A percentile compares a stretch with the other conserved stretches of the same genome.
These are phyloP conservation scores for Amblyopsis hoosieri DNA, from an alignment of 2,797 vertebrate species.

Conservation along the genomic window DNA sequence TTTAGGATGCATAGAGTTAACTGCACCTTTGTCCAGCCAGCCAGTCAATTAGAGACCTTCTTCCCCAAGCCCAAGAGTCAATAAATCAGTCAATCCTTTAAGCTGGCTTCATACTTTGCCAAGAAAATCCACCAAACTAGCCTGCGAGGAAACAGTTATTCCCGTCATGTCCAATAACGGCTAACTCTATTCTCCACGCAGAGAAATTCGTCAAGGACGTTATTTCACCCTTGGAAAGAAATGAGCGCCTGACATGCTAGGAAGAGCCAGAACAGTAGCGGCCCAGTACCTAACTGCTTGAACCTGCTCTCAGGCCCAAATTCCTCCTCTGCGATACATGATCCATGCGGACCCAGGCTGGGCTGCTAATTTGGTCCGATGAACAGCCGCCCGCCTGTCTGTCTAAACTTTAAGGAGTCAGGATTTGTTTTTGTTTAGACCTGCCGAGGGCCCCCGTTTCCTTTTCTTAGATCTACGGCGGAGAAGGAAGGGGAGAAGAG, in stretches of 20 bases:
- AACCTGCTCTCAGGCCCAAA: constrained; percentile 37
- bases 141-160: background rate
- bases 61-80: constrained; percentile 7
- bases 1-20: constrained; percentile 9
- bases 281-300: no score
- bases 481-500: background rate
- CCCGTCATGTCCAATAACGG: background rate
- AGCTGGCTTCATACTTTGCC: constrained; percentile 1
- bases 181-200: background rate
- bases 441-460: background rate
- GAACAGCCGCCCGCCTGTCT: constrained; percentile 30
- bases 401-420: constrained; percentile 25
- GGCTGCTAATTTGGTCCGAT: constrained; percentile 55
- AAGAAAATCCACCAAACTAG: background rate
- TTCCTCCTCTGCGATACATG: constrained; percentile 47
- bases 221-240: background rate
- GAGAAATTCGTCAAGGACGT: background rate
- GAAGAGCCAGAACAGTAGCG: background rate
- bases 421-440: constrained; percentile 31
- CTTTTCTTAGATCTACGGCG: constrained; percentile 5
- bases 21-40: background rate
- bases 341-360: constrained; percentile 47
- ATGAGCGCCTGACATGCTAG: constrained; percentile 1
- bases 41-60: constrained; percentile 6
- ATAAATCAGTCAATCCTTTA: background rate